These are phyloP conservation scores for Galemys pyrenaicus DNA, from an alignment of 2,113 vertebrate species.

Conservation along the genomic window DNA sequence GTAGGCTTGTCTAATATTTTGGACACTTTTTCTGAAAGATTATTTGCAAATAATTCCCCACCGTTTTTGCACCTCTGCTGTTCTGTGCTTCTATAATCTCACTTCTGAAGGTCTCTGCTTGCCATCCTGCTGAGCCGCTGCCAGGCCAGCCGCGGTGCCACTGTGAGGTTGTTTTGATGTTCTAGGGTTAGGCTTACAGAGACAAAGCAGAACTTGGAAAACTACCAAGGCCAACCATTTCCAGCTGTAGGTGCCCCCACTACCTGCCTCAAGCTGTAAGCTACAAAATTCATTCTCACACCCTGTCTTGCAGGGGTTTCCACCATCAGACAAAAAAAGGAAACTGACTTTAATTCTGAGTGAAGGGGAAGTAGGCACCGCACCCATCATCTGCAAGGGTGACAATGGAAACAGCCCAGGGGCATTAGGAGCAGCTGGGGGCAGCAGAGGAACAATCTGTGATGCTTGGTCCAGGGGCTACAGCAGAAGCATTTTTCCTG, in stretches of 20 bases:
- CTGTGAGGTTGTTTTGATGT: not conserved
- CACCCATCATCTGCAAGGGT: not conserved
- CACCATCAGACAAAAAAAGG: not conserved
- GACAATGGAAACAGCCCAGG: not conserved
- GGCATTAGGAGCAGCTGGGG: not conserved
- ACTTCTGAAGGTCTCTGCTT: not conserved
- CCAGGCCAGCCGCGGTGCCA: not conserved
- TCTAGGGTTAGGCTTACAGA: not conserved
- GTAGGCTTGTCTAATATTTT: not conserved
- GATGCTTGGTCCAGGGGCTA: not conserved
- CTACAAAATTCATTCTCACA: not conserved
- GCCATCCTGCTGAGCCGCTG: not conserved
- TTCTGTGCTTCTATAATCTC: not conserved
- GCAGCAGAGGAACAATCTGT: not conserved
- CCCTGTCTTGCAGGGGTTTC: not conserved
- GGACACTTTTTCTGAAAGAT: not conserved
- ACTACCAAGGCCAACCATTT: not conserved
- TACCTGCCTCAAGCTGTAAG: not conserved
- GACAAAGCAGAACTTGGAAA: not conserved
- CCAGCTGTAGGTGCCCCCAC: not conserved
- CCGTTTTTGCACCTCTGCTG: not conserved
- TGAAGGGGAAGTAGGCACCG: not conserved
- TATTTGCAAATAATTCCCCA: not conserved
- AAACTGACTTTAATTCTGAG: not conserved
- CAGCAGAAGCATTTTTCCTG: not conserved